These are phyloP conservation scores for Onychomys arenicola DNA, from an alignment of 2,797 vertebrate genomes.

Conservation along the genomic window DNA sequence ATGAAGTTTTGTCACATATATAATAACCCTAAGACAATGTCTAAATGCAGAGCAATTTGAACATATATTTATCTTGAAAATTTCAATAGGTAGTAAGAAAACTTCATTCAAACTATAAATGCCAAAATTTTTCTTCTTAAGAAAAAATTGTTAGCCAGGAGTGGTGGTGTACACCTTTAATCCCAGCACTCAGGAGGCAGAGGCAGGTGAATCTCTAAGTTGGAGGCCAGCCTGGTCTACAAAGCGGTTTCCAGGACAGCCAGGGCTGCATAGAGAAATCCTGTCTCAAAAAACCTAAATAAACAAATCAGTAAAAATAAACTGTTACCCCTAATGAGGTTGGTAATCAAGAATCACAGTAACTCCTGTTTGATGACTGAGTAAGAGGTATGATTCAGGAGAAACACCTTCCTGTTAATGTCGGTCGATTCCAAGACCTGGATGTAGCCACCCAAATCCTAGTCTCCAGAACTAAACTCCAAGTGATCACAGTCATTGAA, in stretches of 20 bases:
- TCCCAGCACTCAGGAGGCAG: background rate
- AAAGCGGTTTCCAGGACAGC: background rate
- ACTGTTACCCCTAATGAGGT: background rate
- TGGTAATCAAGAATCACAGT: background rate
- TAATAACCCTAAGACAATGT: slow-evolving; percentile 16
- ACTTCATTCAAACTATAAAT: slow-evolving; percentile 56
- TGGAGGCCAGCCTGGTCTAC: background rate
- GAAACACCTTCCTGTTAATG: background rate
- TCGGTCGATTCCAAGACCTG: slow-evolving; percentile 17
- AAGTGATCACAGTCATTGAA: background rate
- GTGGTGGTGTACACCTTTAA: background rate
- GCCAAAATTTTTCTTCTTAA: slow-evolving; percentile 26
- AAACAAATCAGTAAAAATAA: background rate
- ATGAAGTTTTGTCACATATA: background rate
- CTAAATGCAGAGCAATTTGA: slow-evolving; percentile 64
- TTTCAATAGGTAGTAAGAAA: slow-evolving; percentile 75
- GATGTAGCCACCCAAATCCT: background rate
- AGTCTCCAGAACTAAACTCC: background rate
- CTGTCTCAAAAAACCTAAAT: background rate
- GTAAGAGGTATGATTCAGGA: background rate
- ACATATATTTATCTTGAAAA: slow-evolving; percentile 60
- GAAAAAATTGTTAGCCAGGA: background rate
- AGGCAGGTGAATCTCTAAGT: background rate
- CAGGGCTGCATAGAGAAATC: background rate
- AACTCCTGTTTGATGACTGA: background rate